phyloP scores from a whole-genome alignment of 2,113 vertebrate species.

The Lasiurus cinereus region DNA sequence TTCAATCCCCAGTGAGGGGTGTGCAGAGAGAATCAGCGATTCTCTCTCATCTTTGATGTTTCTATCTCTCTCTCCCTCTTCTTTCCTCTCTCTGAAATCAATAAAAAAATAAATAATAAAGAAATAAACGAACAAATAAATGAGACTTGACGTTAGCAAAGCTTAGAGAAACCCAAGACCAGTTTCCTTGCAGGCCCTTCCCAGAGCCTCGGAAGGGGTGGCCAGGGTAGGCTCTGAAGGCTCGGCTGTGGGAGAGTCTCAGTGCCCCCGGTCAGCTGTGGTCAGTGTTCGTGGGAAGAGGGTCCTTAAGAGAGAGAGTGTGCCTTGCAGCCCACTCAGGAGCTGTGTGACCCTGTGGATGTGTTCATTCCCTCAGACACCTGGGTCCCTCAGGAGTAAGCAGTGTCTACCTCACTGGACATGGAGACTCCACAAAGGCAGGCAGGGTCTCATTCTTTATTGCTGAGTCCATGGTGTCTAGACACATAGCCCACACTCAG shows the following conservation, averaged over 20 bases:
- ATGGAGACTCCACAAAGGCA: neutral
- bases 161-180: neutral
- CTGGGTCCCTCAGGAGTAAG: no score
- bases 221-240: neutral
- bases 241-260: neutral
- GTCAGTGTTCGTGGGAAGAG: neutral
- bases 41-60: no score
- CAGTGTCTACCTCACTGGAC: neutral
- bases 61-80: no score
- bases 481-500: neutral
- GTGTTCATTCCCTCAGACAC: neutral
- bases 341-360: neutral
- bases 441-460: neutral
- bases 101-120: no score
- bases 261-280: neutral
- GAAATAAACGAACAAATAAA: no score
- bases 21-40: no score
- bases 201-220: neutral
- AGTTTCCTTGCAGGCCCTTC: neutral
- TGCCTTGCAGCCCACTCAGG: fast-evolving
- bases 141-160: neutral
- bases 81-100: no score
- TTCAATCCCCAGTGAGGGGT: no score
- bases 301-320: neutral
- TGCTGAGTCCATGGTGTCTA: neutral